Conservation (phyloP, 1,140 invertebrate species). For the Harpegnathos saltator region DNA sequence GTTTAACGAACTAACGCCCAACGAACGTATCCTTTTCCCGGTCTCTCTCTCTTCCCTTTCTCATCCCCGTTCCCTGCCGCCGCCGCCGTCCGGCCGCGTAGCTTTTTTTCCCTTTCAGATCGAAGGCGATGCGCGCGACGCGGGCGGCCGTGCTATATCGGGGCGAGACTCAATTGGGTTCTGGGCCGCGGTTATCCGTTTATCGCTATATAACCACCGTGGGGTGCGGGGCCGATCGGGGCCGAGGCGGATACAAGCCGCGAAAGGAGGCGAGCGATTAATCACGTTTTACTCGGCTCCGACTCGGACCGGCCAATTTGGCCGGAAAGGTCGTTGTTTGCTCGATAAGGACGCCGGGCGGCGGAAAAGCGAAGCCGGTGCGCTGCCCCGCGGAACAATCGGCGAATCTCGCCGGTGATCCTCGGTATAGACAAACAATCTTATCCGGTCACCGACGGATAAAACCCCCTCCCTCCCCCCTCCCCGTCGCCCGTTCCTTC, state of each 20-base stretch:
- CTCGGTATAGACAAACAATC: constrained; percentile 74
- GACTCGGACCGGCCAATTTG: constrained; percentile 78
- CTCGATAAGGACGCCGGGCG: constrained; percentile 68
- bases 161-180: constrained; percentile 74
- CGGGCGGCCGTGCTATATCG: constrained; percentile 42
- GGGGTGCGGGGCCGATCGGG: constrained; percentile 19
- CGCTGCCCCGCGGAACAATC: constrained; percentile 74
- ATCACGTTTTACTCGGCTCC: constrained; percentile 78
- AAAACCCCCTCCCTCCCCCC: constrained; percentile 50
- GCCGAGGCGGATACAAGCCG: constrained; percentile 67
- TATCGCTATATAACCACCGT: constrained; percentile 69
- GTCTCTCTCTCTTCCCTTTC: background rate
- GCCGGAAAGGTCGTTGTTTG: constrained; percentile 79
- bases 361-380: constrained; percentile 20
- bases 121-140: constrained; percentile 58
- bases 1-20: constrained; percentile 60
- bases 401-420: constrained; percentile 65
- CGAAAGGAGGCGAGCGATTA: constrained; percentile 78
- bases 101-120: constrained; percentile 20
- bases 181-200: constrained; percentile 77
- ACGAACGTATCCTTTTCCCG: constrained; percentile 50
- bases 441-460: constrained; percentile 67
- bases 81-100: too few species aligned
- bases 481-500: constrained; percentile 7
- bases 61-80: background rate